phyloP scores from a whole-genome alignment of 2,888 invertebrate genomes.

The Chrysotoxum bicinctum region DNA sequence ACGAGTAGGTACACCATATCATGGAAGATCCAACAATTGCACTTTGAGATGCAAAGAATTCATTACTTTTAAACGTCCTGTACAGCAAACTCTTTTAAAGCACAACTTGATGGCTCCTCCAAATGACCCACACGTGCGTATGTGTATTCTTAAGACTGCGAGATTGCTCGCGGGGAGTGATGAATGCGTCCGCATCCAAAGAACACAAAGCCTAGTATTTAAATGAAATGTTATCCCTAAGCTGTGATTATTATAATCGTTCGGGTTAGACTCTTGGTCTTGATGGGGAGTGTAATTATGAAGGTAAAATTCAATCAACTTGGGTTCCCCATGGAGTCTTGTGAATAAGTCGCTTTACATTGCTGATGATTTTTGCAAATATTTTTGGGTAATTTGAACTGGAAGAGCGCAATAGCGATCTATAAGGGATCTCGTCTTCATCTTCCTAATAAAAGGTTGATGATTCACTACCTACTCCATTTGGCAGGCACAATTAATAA shows the following conservation, averaged over 20 bases:
- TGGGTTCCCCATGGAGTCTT: background rate
- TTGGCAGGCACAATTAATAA: no score
- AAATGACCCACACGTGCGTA: slow-evolving; percentile 61
- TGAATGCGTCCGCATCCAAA: slow-evolving; percentile 51
- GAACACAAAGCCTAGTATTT: slow-evolving; percentile 54
- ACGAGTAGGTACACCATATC: background rate
- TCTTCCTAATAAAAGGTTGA: no score
- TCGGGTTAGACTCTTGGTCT: slow-evolving; percentile 17
- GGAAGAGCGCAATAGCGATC: no score
- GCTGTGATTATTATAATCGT: slow-evolving; percentile 62
- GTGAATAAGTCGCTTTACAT: background rate
- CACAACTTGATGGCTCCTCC: slow-evolving; percentile 30
- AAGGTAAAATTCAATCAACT: slow-evolving; percentile 7
- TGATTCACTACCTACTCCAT: no score
- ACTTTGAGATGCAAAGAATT: slow-evolving; percentile 23
- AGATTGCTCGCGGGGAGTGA: slow-evolving; percentile 35
- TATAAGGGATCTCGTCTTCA: no score
- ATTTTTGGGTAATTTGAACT: no score
- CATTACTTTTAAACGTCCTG: slow-evolving; percentile 19
- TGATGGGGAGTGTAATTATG: slow-evolving; percentile 9
- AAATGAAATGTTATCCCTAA: slow-evolving; percentile 69
- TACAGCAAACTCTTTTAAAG: slow-evolving; percentile 5
- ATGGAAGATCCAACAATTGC: slow-evolving; percentile 16
- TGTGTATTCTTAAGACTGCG: background rate
- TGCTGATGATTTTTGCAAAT: background rate